Conservation (phyloP, 2,888 invertebrate genomes). For the Mystacides longicornis region DNA sequence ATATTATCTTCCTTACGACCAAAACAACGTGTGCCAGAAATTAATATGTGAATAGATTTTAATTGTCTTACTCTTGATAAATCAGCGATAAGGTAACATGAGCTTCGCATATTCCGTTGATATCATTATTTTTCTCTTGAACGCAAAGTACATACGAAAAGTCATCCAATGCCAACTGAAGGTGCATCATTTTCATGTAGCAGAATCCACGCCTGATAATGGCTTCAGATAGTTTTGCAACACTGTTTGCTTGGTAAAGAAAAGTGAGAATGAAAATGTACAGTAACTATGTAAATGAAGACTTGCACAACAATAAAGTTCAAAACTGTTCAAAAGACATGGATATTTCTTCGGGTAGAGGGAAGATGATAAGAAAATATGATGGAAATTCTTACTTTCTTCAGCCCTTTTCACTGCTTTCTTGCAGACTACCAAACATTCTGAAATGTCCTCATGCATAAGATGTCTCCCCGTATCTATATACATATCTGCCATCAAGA, state of each 20-base stretch:
- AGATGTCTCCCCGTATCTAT: conserved; percentile 36
- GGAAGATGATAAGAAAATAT: background rate
- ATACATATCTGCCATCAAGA: conserved; percentile 40
- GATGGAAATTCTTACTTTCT: conserved; percentile 36
- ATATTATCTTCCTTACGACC: too few species aligned
- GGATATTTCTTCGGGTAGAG: background rate
- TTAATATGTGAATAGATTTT: too few species aligned
- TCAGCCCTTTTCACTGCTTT: conserved; percentile 47
- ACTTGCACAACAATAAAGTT: too few species aligned
- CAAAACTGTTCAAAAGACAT: too few species aligned
- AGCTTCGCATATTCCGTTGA: conserved; percentile 45
- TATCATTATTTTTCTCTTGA: conserved; percentile 34
- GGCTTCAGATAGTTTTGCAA: conserved; percentile 43
- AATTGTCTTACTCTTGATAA: conserved; percentile 40
- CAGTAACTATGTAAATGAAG: too few species aligned
- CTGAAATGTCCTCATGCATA: conserved; percentile 36
- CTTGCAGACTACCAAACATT: conserved; percentile 41
- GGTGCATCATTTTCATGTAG: conserved; percentile 37
- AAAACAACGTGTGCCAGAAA: too few species aligned
- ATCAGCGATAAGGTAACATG: conserved; percentile 49
- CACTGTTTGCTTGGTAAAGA: conserved; percentile 36
- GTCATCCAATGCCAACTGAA: conserved; percentile 43
- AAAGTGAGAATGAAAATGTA: too few species aligned
- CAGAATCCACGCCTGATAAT: conserved; percentile 48
- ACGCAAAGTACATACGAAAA: conserved; percentile 44